Conservation (phyloP, 2,113 vertebrate genomes). For the Gobius niger region DNA sequence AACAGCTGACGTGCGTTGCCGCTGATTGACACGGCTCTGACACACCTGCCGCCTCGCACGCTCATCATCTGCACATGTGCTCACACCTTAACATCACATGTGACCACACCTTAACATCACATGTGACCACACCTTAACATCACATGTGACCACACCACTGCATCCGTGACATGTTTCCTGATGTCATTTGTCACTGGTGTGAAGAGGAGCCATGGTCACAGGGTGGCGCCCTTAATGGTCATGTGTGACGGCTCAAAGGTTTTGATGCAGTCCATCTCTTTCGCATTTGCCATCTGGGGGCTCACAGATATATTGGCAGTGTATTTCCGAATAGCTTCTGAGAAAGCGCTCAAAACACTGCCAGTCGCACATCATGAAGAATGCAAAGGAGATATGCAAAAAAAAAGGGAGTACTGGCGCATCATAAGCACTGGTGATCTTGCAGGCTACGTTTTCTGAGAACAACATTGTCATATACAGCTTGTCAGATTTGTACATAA, state of each 20-base stretch:
- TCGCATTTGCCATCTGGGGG: neutral
- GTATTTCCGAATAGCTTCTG: neutral
- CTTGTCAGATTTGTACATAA: no score
- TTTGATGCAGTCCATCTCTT: neutral
- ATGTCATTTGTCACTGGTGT: neutral
- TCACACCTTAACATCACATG: no score
- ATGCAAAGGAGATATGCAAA: neutral
- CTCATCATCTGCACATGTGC: no score
- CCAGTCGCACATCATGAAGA: neutral
- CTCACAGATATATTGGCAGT: neutral
- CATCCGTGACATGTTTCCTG: constrained; percentile 1
- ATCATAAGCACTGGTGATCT: no score
- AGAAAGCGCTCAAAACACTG: neutral
- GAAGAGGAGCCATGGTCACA: neutral
- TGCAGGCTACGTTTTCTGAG: no score
- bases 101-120: no score
- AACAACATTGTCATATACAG: no score
- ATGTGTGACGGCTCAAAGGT: neutral
- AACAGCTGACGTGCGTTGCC: no score
- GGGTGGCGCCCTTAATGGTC: neutral
- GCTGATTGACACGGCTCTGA: no score
- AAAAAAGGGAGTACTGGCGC: neutral
- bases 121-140: no score
- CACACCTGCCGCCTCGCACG: no score
- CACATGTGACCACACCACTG: neutral